phyloP scores from a whole-genome alignment of 1,140 invertebrate genomes.

The Cataglyphis hispanica region DNA sequence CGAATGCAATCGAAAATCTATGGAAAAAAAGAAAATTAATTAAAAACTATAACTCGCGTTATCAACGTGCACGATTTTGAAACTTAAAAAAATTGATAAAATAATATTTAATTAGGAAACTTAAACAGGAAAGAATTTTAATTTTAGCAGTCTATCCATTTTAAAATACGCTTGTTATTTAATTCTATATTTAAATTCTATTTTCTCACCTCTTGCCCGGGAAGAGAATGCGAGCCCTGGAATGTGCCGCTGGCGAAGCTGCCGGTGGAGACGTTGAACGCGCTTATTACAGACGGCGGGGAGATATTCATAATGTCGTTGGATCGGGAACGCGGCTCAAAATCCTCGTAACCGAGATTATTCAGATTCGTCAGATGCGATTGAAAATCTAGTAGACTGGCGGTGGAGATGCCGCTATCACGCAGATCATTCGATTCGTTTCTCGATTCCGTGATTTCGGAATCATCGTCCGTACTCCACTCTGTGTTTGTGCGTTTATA shows the following conservation, averaged over 20 bases:
- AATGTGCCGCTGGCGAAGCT: slow-evolving; percentile 81
- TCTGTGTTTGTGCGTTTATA: slow-evolving; percentile 86
- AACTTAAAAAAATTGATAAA: background rate
- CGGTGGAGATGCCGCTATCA: slow-evolving; percentile 87
- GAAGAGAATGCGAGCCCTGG: slow-evolving; percentile 84
- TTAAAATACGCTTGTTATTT: background rate
- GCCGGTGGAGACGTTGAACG: slow-evolving; percentile 81
- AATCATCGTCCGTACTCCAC: slow-evolving; percentile 83
- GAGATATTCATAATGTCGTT: slow-evolving; percentile 86
- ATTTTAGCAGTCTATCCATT: background rate
- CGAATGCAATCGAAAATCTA: background rate
- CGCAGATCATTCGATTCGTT: slow-evolving; percentile 85
- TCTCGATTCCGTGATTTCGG: slow-evolving; percentile 74
- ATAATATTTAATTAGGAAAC: slow-evolving; percentile 4
- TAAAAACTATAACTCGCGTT: no score
- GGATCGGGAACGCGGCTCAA: slow-evolving; percentile 85
- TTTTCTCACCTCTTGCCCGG: slow-evolving; percentile 80
- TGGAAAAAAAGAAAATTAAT: background rate
- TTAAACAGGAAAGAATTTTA: background rate
- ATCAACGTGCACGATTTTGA: background rate
- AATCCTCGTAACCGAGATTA: slow-evolving; percentile 88
- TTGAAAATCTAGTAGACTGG: slow-evolving; percentile 85
- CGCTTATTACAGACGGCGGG: slow-evolving; percentile 83
- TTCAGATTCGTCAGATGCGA: slow-evolving; percentile 87
- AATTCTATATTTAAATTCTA: background rate